Evolutionary conservation across 2,797 vertebrate species (phyloP).

Genomic region (Tapirus indicus): DNA sequence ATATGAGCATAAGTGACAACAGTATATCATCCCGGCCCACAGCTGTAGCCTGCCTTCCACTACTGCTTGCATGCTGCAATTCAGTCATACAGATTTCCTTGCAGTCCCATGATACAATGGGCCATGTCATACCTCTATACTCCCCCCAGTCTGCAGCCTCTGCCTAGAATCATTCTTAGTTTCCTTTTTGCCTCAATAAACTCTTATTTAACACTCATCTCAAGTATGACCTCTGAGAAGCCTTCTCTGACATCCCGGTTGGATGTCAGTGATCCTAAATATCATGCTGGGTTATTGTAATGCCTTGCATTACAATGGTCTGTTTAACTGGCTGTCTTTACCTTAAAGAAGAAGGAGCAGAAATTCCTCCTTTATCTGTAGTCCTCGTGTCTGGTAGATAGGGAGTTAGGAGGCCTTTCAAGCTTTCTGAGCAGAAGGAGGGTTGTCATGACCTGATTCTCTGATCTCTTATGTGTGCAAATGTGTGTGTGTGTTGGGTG

Average conservation of each 20-base stretch:
- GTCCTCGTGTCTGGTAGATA: not conserved
- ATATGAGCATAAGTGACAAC: not conserved
- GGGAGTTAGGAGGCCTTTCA: not conserved
- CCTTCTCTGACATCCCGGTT: not conserved
- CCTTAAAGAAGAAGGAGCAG: not conserved
- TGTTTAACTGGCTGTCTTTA: not conserved
- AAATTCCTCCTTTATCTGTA: not conserved
- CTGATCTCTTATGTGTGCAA: not conserved
- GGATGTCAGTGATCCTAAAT: not conserved
- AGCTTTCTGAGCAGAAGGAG: not conserved
- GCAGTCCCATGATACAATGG: accelerated
- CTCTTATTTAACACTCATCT: not conserved
- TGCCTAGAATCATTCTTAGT: not conserved
- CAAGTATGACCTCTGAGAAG: not conserved
- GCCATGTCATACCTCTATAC: not conserved
- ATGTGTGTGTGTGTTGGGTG: not conserved
- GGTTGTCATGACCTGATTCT: not conserved
- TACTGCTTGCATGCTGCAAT: accelerated
- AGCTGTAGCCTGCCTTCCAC: not conserved
- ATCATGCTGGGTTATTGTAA: not conserved
- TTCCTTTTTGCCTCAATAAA: not conserved
- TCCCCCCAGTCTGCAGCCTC: not conserved
- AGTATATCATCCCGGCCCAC: not conserved
- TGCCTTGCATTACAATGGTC: not conserved
- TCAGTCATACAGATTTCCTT: not conserved